Evolutionary conservation across 1,140 invertebrate species (phyloP), one percentile per base, ranked within the genome.

Genomic region (Bemisia tabaci): DNA sequence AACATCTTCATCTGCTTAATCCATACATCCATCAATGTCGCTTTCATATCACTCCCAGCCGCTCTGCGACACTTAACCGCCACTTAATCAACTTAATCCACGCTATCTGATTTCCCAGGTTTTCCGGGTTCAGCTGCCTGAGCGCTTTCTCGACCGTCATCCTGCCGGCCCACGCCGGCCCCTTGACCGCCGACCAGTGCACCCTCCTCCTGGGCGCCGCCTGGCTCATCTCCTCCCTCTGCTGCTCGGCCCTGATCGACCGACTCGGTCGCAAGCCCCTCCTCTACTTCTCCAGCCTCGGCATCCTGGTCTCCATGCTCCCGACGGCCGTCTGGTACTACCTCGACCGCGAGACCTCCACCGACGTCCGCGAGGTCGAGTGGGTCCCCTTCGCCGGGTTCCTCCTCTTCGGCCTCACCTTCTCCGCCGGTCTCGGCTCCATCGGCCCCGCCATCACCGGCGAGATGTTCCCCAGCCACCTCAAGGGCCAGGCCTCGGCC

Each of bases 371-470:
- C 71, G 73, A 84, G 0, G 61, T 69, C 60, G 82, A 81, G 1
- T 89, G 85, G 84, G 73, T 93, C 58, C 89, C 91, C 0, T 74
- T 94, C 0, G 68, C 84, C 0, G 84, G 85, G 60, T 73, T 94
- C 2, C 85, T 87, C 33, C 65, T 88, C 1, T 95, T 90, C 76
- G 88, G 90, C 27, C 74, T 88, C 26, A 80, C 85, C n/a, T 91
- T 91, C 76, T 87, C 86, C 0, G 73, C 91, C 22, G 90, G 90
- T 33, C 86, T 85, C 68, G 90, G 89, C 1, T 89, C 89, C 0
- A 85, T 92, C 26, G 87, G 89, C 0, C 91, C 88, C 85, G 82
- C 90, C 78, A 86, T 91, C 82, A 84, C 89, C 74, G 83, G 85
- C 23, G 87, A 91, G 73, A 74, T 89, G 65, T 87, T 87, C 79